Percentiles rank a stretch among this genome's conserved stretches.
Evolutionary conservation across 2,797 vertebrate species (phyloP).

Genomic region (Mareca strepera): DNA sequence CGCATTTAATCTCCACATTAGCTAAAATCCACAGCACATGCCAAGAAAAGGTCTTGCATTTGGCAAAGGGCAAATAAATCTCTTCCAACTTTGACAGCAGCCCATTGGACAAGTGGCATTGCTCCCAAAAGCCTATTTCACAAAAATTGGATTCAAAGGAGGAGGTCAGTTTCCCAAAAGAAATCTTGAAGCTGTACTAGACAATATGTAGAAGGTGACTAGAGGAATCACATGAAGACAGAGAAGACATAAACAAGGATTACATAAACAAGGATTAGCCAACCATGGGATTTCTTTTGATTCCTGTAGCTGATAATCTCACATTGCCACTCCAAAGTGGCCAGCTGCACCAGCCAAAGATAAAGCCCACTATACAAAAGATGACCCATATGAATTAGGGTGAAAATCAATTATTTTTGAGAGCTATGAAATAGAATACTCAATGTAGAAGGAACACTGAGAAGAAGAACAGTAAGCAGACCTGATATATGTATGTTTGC

Average conservation of each 20-base stretch:
- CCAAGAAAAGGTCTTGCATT: not conserved
- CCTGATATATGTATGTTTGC: fast-evolving
- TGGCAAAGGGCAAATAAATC: not conserved
- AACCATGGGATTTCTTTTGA: not conserved
- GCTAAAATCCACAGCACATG: not conserved
- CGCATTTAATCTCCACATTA: not conserved
- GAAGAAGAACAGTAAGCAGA: not conserved
- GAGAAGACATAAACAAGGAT: not conserved
- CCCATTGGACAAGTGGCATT: not conserved
- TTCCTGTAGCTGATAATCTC: not conserved
- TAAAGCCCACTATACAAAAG: not conserved
- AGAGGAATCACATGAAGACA: fast-evolving
- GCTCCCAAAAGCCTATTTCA: not conserved
- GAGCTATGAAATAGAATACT: not conserved
- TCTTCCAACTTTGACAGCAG: not conserved
- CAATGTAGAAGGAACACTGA: not conserved
- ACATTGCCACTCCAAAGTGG: not conserved
- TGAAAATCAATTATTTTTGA: not conserved
- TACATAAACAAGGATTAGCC: not conserved
- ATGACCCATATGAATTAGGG: not conserved
- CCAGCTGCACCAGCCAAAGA: not conserved
- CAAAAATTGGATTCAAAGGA: not conserved
- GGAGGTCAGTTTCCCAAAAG: not conserved
- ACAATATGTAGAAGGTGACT: not conserved
- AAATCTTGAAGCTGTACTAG: not conserved